Percentiles rank a stretch among this genome's conserved stretches.
These are phyloP conservation scores for Phalacrocorax carbo DNA, from an alignment of 2,113 vertebrate species.

Conservation along the genomic window DNA sequence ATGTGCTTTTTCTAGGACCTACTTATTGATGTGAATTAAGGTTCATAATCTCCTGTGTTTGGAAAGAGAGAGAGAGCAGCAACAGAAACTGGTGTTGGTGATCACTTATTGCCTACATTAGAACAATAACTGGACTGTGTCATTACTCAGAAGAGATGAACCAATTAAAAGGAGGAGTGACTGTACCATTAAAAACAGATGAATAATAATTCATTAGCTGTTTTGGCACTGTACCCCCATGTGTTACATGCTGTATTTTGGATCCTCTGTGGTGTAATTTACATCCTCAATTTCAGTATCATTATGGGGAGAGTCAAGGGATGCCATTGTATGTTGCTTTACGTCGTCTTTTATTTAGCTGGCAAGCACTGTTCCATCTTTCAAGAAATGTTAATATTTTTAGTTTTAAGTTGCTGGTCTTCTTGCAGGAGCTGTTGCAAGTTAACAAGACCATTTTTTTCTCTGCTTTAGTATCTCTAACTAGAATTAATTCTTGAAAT, in stretches of 20 bases:
- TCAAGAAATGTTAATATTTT: background rate
- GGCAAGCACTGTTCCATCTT: background rate
- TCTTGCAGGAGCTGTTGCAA: background rate
- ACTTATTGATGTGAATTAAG: background rate
- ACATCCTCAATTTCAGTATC: background rate
- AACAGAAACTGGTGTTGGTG: background rate
- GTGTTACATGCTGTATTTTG: slow-evolving; percentile 19
- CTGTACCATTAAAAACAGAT: slow-evolving; percentile 18
- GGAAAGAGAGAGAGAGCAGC: background rate
- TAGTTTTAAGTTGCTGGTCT: background rate
- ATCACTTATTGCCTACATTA: background rate
- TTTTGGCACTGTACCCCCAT: background rate
- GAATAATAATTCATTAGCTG: background rate
- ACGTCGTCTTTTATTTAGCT: background rate
- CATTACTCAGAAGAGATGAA: slow-evolving; percentile 7
- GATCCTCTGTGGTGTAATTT: background rate
- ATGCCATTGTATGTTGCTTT: background rate
- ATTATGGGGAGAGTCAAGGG: background rate
- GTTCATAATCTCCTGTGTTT: background rate
- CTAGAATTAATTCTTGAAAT: background rate
- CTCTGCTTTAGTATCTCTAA: background rate
- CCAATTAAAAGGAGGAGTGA: slow-evolving; percentile 13
- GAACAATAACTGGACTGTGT: background rate
- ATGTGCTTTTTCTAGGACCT: background rate
- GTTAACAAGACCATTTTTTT: background rate